Percentiles rank a stretch among this genome's conserved stretches.
phyloP scores from a whole-genome alignment of 2,888 invertebrate genomes.

The Flexamia atlantica region DNA sequence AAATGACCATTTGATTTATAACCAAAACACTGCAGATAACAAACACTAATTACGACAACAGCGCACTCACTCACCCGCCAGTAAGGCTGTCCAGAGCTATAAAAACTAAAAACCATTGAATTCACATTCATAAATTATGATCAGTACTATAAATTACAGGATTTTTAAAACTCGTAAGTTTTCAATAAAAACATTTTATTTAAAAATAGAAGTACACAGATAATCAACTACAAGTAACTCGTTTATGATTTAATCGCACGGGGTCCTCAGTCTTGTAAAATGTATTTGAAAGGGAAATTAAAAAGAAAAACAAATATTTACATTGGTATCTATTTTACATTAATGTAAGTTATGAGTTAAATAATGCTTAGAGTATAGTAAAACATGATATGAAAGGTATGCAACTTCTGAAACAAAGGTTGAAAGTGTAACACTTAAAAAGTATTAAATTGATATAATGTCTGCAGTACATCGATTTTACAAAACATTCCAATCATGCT shows the following conservation, averaged over 20 bases:
- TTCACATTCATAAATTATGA: no score
- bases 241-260: neutral
- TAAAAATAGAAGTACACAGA: slow-evolving; percentile 49
- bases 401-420: no score
- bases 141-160: no score
- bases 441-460: neutral
- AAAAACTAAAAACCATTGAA: no score
- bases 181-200: slow-evolving; percentile 43
- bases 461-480: neutral
- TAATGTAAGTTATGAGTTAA: neutral
- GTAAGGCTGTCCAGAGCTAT: no score
- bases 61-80: no score
- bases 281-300: neutral
- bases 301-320: neutral
- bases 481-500: no score
- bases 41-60: no score
- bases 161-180: neutral
- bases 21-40: no score
- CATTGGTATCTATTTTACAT: neutral
- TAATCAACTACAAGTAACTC: slow-evolving; percentile 33
- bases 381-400: neutral
- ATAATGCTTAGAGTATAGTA: neutral
- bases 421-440: neutral
- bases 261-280: slow-evolving; percentile 30
- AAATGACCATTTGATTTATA: no score